Percentiles rank a stretch among this genome's conserved stretches.
Evolutionary conservation across 2,888 invertebrate genomes (phyloP).

Genomic region (Tholera decimalis): DNA sequence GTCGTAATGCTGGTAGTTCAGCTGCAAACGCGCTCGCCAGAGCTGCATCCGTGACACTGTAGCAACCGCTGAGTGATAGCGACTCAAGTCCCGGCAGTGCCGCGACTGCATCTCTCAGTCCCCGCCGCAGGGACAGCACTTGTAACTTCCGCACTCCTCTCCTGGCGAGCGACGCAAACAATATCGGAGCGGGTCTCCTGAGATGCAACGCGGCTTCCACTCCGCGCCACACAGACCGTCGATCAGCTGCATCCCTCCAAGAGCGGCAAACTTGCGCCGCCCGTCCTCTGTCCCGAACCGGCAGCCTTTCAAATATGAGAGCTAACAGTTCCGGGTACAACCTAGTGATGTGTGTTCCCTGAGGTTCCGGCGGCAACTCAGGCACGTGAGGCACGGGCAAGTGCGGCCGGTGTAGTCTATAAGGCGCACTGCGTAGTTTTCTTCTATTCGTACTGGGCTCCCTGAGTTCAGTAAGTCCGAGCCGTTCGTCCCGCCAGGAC

Average conservation of each 20-base stretch:
- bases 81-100: constrained; percentile 97
- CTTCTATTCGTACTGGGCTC: constrained; percentile 86
- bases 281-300: constrained; percentile 96
- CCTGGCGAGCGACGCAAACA: constrained; percentile 96
- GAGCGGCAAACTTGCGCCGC: constrained; percentile 97
- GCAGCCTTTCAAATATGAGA: constrained; percentile 97
- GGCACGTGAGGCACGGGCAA: constrained; percentile 87
- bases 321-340: constrained; percentile 98
- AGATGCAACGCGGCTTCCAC: constrained; percentile 98
- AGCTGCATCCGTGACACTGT: constrained; percentile 97
- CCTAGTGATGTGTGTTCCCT: constrained; percentile 95
- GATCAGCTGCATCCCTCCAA: constrained; percentile 98
- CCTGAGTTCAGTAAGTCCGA: constrained; percentile 85
- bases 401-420: constrained; percentile 93
- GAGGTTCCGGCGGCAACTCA: constrained; percentile 88
- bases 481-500: constrained; percentile 88
- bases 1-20: constrained; percentile 94
- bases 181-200: constrained; percentile 95
- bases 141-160: constrained; percentile 97
- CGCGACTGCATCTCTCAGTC: constrained; percentile 96
- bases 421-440: constrained; percentile 92
- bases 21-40: constrained; percentile 95
- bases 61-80: constrained; percentile 97
- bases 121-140: constrained; percentile 96
- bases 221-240: constrained; percentile 98